A percentile compares a stretch with the other conserved stretches of the same genome.
Evolutionary conservation across 2,113 vertebrate species (phyloP).

Genomic region (Sinosuthora webbiana): DNA sequence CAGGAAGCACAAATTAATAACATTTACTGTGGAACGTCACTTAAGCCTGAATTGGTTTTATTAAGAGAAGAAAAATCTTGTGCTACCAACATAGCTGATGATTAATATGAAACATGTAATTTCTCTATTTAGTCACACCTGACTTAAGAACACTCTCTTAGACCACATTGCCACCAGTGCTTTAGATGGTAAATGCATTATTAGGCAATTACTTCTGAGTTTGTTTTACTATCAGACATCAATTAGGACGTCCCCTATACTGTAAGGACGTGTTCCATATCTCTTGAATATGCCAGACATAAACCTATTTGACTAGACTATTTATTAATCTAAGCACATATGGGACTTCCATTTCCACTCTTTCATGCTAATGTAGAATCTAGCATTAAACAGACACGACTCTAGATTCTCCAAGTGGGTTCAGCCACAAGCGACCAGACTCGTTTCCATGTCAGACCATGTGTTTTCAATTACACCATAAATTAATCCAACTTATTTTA

Average conservation of each 20-base stretch:
- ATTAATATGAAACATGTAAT: background rate
- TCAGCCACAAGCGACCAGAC: background rate
- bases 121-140: background rate
- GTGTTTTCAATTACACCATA: background rate
- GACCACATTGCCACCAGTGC: background rate
- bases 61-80: background rate
- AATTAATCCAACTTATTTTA: background rate
- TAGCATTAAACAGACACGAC: background rate
- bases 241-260: background rate
- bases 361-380: background rate
- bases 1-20: constrained; percentile 36
- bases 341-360: background rate
- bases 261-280: background rate
- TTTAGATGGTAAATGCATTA: background rate
- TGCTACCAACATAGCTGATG: background rate
- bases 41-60: constrained; percentile 4
- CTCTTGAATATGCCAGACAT: background rate
- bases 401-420: background rate
- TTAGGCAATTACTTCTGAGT: background rate
- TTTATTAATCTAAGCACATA: constrained; percentile 13
- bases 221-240: background rate
- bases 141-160: background rate
- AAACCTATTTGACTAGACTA: background rate
- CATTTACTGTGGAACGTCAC: background rate
- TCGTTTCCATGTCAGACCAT: background rate